phyloP scores from a whole-genome alignment of 2,113 vertebrate genomes.

The Cyprinus carpio region DNA sequence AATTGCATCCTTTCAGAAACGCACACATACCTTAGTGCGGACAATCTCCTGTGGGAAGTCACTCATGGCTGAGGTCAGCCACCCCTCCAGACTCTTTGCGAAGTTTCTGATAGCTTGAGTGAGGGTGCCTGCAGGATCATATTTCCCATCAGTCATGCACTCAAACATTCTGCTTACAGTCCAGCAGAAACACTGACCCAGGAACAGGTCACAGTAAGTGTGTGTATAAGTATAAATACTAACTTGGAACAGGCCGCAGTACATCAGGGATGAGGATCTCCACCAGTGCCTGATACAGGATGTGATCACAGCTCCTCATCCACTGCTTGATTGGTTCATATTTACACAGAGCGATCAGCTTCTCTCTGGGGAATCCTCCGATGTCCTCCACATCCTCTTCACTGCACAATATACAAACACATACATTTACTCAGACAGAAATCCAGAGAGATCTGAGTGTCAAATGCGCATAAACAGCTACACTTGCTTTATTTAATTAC shows the following conservation, averaged over 20 bases:
- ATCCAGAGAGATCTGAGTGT: too few species aligned
- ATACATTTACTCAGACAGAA: not conserved
- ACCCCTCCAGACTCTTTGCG: conserved; percentile 95
- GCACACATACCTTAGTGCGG: conserved; percentile 86
- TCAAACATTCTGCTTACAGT: not conserved
- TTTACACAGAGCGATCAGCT: conserved; percentile 89
- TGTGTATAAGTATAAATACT: conserved; percentile 60
- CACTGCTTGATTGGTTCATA: conserved; percentile 88
- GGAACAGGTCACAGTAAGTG: not conserved
- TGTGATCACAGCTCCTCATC: conserved; percentile 97
- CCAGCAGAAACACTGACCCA: not conserved
- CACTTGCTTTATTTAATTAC: too few species aligned
- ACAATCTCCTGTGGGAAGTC: conserved; percentile 90
- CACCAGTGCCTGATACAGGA: conserved; percentile 96
- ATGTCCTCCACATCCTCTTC: conserved; percentile 80
- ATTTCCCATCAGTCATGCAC: conserved; percentile 19
- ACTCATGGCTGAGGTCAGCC: conserved; percentile 93
- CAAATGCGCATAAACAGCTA: too few species aligned
- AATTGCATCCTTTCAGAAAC: not conserved
- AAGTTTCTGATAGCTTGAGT: conserved; percentile 98
- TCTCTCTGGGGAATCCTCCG: conserved; percentile 81
- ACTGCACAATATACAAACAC: conserved; percentile 65
- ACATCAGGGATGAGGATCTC: conserved; percentile 97
- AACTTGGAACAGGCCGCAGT: conserved; percentile 93
- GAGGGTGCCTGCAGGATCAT: conserved; percentile 82